Evolutionary conservation across 2,113 vertebrate genomes (phyloP).

Genomic region (Mionectes macconnelli): DNA sequence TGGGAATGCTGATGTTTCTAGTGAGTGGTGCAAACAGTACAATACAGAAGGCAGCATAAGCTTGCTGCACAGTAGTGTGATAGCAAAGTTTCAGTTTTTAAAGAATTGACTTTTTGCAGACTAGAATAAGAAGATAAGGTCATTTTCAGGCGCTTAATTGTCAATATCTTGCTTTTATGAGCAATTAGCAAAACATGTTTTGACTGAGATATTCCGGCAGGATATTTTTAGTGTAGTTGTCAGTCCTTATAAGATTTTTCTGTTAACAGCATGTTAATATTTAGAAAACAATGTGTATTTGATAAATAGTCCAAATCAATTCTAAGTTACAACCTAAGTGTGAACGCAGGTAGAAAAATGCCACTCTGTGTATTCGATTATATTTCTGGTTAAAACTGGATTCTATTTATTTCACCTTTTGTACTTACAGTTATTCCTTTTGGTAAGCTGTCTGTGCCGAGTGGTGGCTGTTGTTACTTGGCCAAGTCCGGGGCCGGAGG

Average conservation of each 20-base stretch:
- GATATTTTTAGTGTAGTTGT: neutral
- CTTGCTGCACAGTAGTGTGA: neutral
- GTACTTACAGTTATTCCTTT: neutral
- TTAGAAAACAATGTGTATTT: neutral
- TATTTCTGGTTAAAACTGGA: neutral
- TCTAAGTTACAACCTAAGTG: neutral
- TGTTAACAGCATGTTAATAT: neutral
- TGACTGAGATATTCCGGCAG: neutral
- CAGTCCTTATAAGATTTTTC: neutral
- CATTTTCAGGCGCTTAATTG: neutral
- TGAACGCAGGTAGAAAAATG: rapidly evolving
- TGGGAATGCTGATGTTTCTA: neutral
- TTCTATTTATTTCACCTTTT: neutral
- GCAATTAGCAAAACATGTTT: neutral
- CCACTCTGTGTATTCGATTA: rapidly evolving
- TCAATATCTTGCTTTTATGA: neutral
- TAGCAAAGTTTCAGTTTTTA: neutral
- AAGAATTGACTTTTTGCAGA: neutral
- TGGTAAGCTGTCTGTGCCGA: neutral
- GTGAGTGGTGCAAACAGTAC: neutral
- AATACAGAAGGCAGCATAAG: neutral
- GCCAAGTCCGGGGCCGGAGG: neutral
- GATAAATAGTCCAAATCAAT: neutral
- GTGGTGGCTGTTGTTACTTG: neutral
- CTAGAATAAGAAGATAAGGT: neutral